Evolutionary conservation across 2,888 invertebrate genomes (phyloP).

Genomic region (Rhyacophila evoluta): DNA sequence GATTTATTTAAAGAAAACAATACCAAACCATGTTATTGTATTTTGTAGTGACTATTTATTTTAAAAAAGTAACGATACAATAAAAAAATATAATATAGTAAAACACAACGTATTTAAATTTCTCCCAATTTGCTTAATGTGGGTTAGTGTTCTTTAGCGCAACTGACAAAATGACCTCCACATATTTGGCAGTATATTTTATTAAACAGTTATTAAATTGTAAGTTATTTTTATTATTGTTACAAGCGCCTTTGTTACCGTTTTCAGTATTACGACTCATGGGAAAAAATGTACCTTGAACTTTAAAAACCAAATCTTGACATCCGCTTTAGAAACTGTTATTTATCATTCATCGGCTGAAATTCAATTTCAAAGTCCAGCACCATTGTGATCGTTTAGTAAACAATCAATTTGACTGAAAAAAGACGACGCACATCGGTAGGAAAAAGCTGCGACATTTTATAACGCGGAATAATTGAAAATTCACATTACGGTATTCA

Average conservation of each 20-base stretch:
- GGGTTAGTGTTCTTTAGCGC: too few relatives aligned
- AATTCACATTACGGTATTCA: background rate
- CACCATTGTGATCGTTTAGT: background rate
- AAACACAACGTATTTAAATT: too few relatives aligned
- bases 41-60: too few relatives aligned
- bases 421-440: background rate
- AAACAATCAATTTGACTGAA: background rate
- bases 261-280: background rate
- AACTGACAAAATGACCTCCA: background rate
- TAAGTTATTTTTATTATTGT: background rate
- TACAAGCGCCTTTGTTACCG: background rate
- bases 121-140: too few relatives aligned
- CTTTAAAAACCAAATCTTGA: constrained; percentile 22
- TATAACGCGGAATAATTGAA: background rate
- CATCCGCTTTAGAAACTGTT: constrained; percentile 22
- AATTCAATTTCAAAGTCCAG: background rate
- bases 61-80: too few relatives aligned
- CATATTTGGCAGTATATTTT: background rate
- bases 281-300: background rate
- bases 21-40: too few relatives aligned
- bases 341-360: constrained; percentile 12
- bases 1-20: too few relatives aligned
- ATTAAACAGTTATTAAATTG: constrained; percentile 6
- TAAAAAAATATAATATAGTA: too few relatives aligned
- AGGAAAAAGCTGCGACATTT: background rate